These are phyloP conservation scores for Macrotus californicus DNA, from an alignment of 2,113 vertebrate species.

Conservation along the genomic window DNA sequence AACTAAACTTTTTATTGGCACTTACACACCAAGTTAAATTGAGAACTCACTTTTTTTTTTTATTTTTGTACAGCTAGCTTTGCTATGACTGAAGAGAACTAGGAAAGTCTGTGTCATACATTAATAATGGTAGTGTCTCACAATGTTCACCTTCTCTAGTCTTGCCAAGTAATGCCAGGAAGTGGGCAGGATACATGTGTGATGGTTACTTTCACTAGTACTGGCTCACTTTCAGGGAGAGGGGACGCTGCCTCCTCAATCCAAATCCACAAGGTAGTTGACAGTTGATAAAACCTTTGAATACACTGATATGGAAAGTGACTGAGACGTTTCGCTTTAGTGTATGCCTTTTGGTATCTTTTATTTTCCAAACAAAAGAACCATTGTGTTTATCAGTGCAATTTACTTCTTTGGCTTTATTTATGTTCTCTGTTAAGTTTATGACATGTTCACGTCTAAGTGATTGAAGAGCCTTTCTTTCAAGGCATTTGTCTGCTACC, in stretches of 20 bases:
- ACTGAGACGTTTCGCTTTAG: neutral
- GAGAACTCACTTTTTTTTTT: neutral
- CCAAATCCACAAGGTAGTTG: neutral
- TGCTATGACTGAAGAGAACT: neutral
- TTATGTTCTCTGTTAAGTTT: neutral
- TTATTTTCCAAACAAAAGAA: neutral
- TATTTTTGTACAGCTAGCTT: neutral
- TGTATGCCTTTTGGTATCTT: neutral
- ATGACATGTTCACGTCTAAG: neutral
- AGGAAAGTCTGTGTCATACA: neutral
- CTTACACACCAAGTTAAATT: neutral
- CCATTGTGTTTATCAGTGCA: neutral
- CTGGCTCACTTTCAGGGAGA: neutral
- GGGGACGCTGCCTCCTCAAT: neutral
- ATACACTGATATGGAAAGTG: neutral
- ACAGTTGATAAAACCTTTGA: neutral
- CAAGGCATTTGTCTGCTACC: conserved; percentile 68
- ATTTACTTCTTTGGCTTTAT: neutral
- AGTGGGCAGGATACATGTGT: neutral
- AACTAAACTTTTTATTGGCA: neutral
- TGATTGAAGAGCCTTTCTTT: conserved; percentile 52
- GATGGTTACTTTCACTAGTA: too few species aligned
- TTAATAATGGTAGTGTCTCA: too few species aligned
- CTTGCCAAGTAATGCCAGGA: neutral
- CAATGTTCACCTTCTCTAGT: neutral